These are phyloP conservation scores for Tachina grossa DNA, from an alignment of 2,888 invertebrate genomes.

Conservation along the genomic window DNA sequence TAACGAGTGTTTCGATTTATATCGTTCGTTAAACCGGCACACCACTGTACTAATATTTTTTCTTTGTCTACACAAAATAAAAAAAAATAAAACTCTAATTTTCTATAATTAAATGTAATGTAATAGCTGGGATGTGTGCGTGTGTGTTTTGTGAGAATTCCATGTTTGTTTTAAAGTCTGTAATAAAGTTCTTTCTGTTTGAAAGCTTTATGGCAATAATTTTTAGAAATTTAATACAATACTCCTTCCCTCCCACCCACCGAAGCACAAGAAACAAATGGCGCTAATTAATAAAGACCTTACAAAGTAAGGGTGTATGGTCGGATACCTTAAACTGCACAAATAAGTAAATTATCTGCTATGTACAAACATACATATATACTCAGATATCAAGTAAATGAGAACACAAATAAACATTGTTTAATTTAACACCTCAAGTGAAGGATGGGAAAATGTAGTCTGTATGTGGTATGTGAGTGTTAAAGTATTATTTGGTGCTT, in stretches of 20 bases:
- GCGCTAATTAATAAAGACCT: slow-evolving; percentile 20
- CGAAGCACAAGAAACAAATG: neutral
- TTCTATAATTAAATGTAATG: too few relatives aligned
- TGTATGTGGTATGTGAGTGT: neutral
- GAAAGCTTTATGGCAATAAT: slow-evolving; percentile 3
- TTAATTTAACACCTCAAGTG: slow-evolving; percentile 29
- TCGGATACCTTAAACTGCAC: slow-evolving; percentile 19
- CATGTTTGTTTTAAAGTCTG: neutral
- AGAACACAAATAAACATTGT: slow-evolving; percentile 15
- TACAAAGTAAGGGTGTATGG: neutral
- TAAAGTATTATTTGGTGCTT: neutral
- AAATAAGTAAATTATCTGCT: slow-evolving; percentile 4
- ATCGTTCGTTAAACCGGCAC: too few relatives aligned
- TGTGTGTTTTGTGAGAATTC: too few relatives aligned
- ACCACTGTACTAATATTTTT: too few relatives aligned
- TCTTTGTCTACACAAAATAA: too few relatives aligned
- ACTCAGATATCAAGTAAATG: neutral
- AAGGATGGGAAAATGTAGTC: neutral
- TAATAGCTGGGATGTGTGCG: too few relatives aligned
- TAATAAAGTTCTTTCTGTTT: neutral
- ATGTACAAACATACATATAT: neutral
- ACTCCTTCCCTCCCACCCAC: neutral
- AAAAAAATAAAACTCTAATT: too few relatives aligned
- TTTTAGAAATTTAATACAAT: slow-evolving; percentile 1
- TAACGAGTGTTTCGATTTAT: too few relatives aligned